Percentiles rank a stretch among this genome's conserved stretches.
Evolutionary conservation across 2,888 invertebrate genomes (phyloP).

Genomic region (Drosophila flavopinicola): DNA sequence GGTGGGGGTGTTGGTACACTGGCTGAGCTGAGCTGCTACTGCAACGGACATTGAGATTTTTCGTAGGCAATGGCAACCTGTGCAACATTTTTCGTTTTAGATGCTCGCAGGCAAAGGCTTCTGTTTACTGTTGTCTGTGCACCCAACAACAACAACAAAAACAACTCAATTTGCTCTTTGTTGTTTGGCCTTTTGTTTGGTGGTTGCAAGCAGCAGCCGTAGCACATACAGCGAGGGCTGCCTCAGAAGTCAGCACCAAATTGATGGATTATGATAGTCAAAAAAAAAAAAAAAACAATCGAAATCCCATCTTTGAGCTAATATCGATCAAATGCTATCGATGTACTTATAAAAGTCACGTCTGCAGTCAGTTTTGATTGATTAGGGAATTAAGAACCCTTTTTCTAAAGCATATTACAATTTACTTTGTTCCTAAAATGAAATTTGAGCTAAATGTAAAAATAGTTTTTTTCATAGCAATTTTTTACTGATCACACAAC

Average conservation of each 20-base stretch:
- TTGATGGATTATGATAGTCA: conserved; percentile 47
- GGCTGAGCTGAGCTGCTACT: conserved; percentile 36
- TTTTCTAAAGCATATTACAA: neutral
- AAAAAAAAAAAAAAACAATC: conserved; percentile 4
- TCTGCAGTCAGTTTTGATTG: conserved; percentile 27
- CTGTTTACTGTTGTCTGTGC: conserved; percentile 55
- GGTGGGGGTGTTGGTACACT: too few species aligned
- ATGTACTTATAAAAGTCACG: conserved; percentile 26
- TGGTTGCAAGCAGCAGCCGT: conserved; percentile 53
- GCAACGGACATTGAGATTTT: conserved; percentile 68
- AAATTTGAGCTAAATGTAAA: too few species aligned
- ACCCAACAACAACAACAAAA: conserved; percentile 29
- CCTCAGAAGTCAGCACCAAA: conserved; percentile 29
- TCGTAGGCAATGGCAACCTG: conserved; percentile 73
- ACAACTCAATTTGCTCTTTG: conserved; percentile 57
- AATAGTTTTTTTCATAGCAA: too few species aligned
- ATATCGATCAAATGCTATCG: conserved; percentile 24
- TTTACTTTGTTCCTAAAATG: neutral
- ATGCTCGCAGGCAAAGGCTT: conserved; percentile 48
- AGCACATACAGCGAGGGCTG: conserved; percentile 53
- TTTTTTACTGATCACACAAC: too few species aligned
- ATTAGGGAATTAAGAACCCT: conserved; percentile 12
- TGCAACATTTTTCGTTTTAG: conserved; percentile 63
- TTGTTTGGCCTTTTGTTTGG: conserved; percentile 63
- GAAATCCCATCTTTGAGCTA: conserved; percentile 3